phyloP scores from a whole-genome alignment of 2,113 vertebrate species.

The Pipa parva region DNA sequence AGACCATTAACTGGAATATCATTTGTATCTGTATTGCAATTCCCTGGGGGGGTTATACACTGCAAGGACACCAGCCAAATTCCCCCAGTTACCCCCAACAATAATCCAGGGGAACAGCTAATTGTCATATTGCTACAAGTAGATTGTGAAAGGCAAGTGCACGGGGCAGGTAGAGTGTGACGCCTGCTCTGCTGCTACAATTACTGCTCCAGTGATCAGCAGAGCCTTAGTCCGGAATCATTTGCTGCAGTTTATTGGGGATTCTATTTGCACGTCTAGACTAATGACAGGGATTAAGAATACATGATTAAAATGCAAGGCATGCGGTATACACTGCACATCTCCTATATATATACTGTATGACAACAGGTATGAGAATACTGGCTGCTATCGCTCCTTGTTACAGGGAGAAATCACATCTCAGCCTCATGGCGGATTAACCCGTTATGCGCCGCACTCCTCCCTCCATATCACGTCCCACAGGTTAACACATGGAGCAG shows the following conservation, averaged over 20 bases:
- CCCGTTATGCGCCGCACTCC: background rate
- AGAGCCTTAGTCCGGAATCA: background rate
- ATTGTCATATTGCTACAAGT: too few species aligned
- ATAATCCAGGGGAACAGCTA: too few species aligned
- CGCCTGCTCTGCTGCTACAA: constrained; percentile 9
- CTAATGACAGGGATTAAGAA: too few species aligned
- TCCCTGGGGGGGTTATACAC: too few species aligned
- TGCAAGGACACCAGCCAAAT: too few species aligned
- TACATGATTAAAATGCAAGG: too few species aligned
- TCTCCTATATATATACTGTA: too few species aligned
- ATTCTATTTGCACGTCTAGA: too few species aligned
- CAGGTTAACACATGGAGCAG: background rate
- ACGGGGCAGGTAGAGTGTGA: background rate
- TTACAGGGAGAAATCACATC: background rate
- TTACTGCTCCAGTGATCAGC: constrained; percentile 20
- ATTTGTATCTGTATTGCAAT: too few species aligned
- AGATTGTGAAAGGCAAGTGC: background rate
- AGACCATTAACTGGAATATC: too few species aligned
- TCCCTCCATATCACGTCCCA: background rate
- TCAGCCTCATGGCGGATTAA: constrained; percentile 7
- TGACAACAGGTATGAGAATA: constrained; percentile 34
- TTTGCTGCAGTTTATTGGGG: too few species aligned
- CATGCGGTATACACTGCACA: background rate
- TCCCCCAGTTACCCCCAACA: too few species aligned
- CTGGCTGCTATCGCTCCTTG: background rate